Base-by-base conservation (phyloP, 1,140 invertebrate genomes). In the Zaprionus nigranus region DNA sequence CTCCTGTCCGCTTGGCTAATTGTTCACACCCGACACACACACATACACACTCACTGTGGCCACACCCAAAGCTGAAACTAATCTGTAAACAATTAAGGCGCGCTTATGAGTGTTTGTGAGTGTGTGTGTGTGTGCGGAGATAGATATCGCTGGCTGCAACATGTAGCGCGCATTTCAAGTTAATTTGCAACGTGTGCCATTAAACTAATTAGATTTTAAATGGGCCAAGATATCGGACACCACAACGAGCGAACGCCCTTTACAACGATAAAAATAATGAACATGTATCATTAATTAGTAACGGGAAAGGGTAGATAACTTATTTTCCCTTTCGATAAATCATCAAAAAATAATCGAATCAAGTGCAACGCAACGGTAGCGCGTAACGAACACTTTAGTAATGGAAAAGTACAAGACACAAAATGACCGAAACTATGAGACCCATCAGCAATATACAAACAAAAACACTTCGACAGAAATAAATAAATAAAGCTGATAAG, bases 101-200 rank as follows among this genome's bases (percentile, higher is more conserved):
- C 17, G 26, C 24, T 11, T 22, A 12, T 20, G 20, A 5, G 3
- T 51, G 46, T 51, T 9, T 51, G 46, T 30, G 26, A 30, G 24
- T 13, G 34, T 34, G 5, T 43, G 5, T 43, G 5, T 43, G n/a
- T 46, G 46, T 24, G 20, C 3, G 46, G 5, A 67, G 57, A 67
- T 53, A 38, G 46, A 38, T 57, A 58, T 66, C 53, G 38, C 59
- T 75, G 24, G 36, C 59, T 43, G 58, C 66, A 70, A 62, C 28
- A 56, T 74, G 75, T 76, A 68, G 30, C 54, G 56, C 62, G 67
- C 61, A 75, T 86, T 74, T 83, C 58, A 75, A 84, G 78, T 88
- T 83, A 88, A 88, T 88, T 88, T 88, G 81, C 81, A 68, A 71
- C 81, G 82, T 88, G 81, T 84, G 78, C 82, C 83, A 79, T 87